These are phyloP conservation scores for Cabera pusaria DNA, from an alignment of 2,888 invertebrate genomes.

Conservation along the genomic window DNA sequence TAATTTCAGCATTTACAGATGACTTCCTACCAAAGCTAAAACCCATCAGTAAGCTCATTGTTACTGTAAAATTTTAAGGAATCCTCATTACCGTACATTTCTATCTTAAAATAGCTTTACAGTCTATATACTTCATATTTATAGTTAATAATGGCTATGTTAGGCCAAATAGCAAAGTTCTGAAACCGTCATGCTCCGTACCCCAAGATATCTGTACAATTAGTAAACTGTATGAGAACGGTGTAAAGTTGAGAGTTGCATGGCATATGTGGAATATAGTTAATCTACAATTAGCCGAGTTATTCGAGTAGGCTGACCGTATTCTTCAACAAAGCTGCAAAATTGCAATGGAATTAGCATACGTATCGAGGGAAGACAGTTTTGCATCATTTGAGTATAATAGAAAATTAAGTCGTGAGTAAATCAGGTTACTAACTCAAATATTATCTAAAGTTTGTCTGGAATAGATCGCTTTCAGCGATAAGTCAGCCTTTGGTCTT, in stretches of 20 bases:
- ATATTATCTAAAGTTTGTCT: too few relatives aligned
- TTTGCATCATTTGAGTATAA: conserved; percentile 9
- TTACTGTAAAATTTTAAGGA: background rate
- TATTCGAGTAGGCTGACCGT: conserved; percentile 54
- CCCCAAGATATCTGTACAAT: too few relatives aligned
- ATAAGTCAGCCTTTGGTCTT: too few relatives aligned
- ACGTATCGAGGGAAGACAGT: conserved; percentile 20
- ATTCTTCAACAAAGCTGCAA: conserved; percentile 45
- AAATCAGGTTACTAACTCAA: too few relatives aligned
- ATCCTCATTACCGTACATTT: conserved; percentile 6
- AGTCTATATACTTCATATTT: conserved; percentile 16
- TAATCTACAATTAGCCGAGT: conserved; percentile 52
- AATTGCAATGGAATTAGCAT: conserved; percentile 38
- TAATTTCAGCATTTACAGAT: too few relatives aligned
- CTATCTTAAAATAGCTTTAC: conserved; percentile 8
- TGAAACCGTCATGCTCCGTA: conserved; percentile 17
- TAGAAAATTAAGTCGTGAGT: too few relatives aligned
- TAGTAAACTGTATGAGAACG: too few relatives aligned
- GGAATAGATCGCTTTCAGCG: too few relatives aligned
- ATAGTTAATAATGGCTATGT: conserved; percentile 13
- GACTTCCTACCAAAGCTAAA: too few relatives aligned
- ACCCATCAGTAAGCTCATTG: too few relatives aligned
- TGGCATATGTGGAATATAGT: background rate
- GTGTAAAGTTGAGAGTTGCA: conserved; percentile 9
- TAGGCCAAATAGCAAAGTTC: conserved; percentile 14